Percentiles rank a stretch among this genome's conserved stretches.
Evolutionary conservation across 2,888 invertebrate genomes (phyloP).

Genomic region (Dusona sp.): DNA sequence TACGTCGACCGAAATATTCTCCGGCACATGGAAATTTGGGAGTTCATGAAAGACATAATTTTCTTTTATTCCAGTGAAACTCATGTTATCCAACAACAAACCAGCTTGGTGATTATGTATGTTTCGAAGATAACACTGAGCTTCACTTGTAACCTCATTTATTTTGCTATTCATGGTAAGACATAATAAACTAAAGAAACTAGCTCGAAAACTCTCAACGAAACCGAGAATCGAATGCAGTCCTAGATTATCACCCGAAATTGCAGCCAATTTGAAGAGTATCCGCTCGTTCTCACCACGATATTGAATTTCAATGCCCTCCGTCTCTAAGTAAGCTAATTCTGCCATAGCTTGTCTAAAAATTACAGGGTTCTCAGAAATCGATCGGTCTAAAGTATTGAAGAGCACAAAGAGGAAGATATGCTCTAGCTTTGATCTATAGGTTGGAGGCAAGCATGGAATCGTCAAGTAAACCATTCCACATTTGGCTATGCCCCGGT

Average conservation of each 20-base stretch:
- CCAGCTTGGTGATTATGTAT: conserved; percentile 13
- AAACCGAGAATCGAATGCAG: conserved; percentile 66
- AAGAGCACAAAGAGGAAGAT: conserved; percentile 62
- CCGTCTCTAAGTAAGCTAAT: conserved; percentile 56
- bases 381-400: conserved; percentile 57
- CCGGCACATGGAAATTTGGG: conserved; percentile 54
- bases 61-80: conserved; percentile 54
- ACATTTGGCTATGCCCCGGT: conserved; percentile 50
- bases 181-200: conserved; percentile 67
- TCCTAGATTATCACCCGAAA: conserved; percentile 65
- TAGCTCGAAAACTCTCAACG: conserved; percentile 58
- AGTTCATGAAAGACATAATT: conserved; percentile 58
- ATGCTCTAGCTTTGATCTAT: conserved; percentile 62
- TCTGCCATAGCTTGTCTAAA: conserved; percentile 67
- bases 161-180: conserved; percentile 44
- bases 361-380: conserved; percentile 58
- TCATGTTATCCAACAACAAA: not conserved
- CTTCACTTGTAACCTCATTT: conserved; percentile 50
- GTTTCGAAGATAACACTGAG: conserved; percentile 51
- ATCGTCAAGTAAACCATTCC: conserved; percentile 66
- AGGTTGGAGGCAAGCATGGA: conserved; percentile 64
- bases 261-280: conserved; percentile 35
- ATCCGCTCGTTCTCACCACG: not conserved
- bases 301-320: conserved; percentile 59
- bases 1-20: conserved; percentile 66